Conservation (phyloP, 1,140 invertebrate species). For the Andricus grossulariae region DNA sequence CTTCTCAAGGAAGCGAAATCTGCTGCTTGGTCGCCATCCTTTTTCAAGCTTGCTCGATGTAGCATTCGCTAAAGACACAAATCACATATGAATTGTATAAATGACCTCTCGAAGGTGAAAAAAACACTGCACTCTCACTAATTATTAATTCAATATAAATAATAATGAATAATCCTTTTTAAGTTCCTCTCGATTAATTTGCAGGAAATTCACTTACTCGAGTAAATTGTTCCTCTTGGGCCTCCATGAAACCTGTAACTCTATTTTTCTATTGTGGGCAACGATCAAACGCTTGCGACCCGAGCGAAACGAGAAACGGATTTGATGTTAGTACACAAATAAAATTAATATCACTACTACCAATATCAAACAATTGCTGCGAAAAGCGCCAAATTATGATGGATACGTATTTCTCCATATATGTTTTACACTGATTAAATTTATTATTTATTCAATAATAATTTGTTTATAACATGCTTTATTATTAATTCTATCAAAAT, state of each 20-base stretch:
- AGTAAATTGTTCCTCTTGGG: slow-evolving; percentile 21
- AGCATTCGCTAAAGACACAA: slow-evolving; percentile 37
- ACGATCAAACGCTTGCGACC: background rate
- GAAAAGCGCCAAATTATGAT: too few relatives aligned
- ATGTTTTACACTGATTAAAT: too few relatives aligned
- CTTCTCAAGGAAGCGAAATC: slow-evolving; percentile 24
- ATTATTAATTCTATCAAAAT: too few relatives aligned
- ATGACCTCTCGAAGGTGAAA: slow-evolving; percentile 11
- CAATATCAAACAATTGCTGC: too few relatives aligned
- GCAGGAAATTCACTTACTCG: slow-evolving; percentile 13
- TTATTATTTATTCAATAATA: too few relatives aligned
- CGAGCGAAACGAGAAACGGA: background rate
- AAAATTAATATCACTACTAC: too few relatives aligned
- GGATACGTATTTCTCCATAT: too few relatives aligned
- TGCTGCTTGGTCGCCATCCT: background rate
- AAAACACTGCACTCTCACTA: too few relatives aligned
- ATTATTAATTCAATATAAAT: too few relatives aligned
- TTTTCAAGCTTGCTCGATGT: slow-evolving; percentile 31
- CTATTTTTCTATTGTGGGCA: background rate
- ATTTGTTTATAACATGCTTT: too few relatives aligned
- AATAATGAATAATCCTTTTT: too few relatives aligned
- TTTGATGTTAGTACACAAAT: too few relatives aligned
- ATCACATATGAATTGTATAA: background rate
- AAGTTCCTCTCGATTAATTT: background rate
- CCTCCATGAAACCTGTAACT: slow-evolving; percentile 12